Percentiles rank a stretch among this genome's conserved stretches.
Evolutionary conservation across 2,113 vertebrate genomes (phyloP).

Genomic region (Solea senegalensis): DNA sequence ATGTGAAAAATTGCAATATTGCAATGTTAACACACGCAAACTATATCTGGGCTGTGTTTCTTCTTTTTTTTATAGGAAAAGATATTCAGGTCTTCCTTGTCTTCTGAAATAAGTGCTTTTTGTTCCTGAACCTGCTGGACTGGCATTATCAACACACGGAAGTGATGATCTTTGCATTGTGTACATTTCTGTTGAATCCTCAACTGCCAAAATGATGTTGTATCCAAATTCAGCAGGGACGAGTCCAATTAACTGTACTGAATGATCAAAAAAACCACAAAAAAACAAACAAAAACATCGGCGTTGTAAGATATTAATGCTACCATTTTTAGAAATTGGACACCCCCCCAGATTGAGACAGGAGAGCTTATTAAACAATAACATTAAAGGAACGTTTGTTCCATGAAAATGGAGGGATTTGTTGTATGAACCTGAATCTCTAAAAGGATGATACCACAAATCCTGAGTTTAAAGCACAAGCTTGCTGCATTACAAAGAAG

Average conservation of each 20-base stretch:
- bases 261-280: slow-evolving; percentile 49
- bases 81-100: slow-evolving; percentile 88
- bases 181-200: slow-evolving; percentile 76
- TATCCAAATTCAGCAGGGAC: slow-evolving; percentile 77
- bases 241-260: slow-evolving; percentile 62
- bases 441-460: slow-evolving; percentile 50
- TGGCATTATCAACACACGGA: slow-evolving; percentile 87
- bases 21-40: slow-evolving; percentile 81
- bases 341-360: slow-evolving; percentile 52
- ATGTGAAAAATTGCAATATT: slow-evolving; percentile 89
- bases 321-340: slow-evolving; percentile 56
- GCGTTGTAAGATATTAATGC: slow-evolving; percentile 52
- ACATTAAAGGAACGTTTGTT: slow-evolving; percentile 56
- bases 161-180: slow-evolving; percentile 73
- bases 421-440: slow-evolving; percentile 63
- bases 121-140: slow-evolving; percentile 96
- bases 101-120: slow-evolving; percentile 87
- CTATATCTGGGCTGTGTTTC: slow-evolving; percentile 80
- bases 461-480: slow-evolving; percentile 84
- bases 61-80: slow-evolving; percentile 79
- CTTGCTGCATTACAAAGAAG: slow-evolving; percentile 73
- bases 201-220: slow-evolving; percentile 84
- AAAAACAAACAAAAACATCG: slow-evolving; percentile 10
- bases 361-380: slow-evolving; percentile 68
- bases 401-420: slow-evolving; percentile 63